Evolutionary conservation across 1,140 invertebrate species (phyloP), one percentile per base, ranked within the genome.

Genomic region (Caenorhabditis tropicalis): DNA sequence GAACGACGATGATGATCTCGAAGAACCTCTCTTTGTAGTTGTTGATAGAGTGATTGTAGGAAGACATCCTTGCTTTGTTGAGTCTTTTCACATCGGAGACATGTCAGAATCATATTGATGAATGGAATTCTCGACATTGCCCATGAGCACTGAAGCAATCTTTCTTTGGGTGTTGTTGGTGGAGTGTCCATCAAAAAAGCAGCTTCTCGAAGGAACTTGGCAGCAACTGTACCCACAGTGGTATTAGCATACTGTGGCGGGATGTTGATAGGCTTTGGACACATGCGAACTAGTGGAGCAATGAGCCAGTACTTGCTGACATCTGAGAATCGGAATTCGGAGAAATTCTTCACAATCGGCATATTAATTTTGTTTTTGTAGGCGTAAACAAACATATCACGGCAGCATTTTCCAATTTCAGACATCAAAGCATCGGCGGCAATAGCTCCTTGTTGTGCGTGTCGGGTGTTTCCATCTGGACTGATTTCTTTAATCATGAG

Each of bases 401-500:
- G 36, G 27, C 58, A 70, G 53, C 84, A 74, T 56, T 82, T 82
- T 21, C 80, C 84, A 51, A 85, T 85, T 48, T 85, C 84, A 2
- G 31, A 33, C 56, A 82, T 65, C 31, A 85, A 46, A 15, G 84
- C 70, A 33, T 85, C 84, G 0, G 84, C 83, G 9, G 79, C 83
- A 43, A 84, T 84, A 3, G 83, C 65, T 24, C 74, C 83, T 58
- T 84, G 83, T 80, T 79, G 70, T 6, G 74, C 83, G 58, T 84
- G 33, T 24, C 24, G 31, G 1, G 19, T 16, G 19, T 29, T 58
- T 21, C 49, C 83, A 43, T 84, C 83, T 10, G 83, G 83, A 33
- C 24, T 51, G 12, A 85, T 81, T 51, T 85, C 84, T 39, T 85
- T 85, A 29, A 85, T 85, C 84, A 85, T 85, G 21, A 85, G 81